phyloP scores from a whole-genome alignment of 2,113 vertebrate species.

The Columbina picui region DNA sequence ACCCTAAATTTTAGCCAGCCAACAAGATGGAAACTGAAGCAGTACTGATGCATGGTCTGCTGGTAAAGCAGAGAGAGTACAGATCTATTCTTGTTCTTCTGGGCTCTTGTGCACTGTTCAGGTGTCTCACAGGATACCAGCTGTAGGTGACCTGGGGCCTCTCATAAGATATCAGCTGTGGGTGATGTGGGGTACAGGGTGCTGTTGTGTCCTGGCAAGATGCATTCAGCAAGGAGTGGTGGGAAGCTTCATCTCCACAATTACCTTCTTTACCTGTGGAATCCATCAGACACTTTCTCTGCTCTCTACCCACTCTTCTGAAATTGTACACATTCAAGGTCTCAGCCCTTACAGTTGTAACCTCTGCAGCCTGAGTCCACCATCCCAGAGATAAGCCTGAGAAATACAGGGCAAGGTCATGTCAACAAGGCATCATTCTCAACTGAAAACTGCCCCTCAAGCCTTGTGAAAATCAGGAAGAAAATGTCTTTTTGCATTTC shows the following conservation, averaged over 20 bases:
- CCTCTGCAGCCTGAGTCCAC: not conserved
- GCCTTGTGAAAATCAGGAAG: not conserved
- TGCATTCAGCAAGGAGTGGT: not conserved
- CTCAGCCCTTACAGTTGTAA: not conserved
- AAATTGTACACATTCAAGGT: not conserved
- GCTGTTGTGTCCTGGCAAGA: not conserved
- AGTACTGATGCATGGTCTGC: not conserved
- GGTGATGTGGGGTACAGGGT: not conserved
- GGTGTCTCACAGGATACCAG: too few species aligned
- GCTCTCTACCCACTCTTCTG: not conserved
- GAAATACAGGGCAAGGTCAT: not conserved
- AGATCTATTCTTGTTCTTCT: rapidly evolving
- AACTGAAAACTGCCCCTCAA: not conserved
- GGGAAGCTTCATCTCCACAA: not conserved
- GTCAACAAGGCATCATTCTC: not conserved
- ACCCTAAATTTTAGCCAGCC: not conserved
- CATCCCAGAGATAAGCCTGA: not conserved
- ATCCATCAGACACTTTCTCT: not conserved
- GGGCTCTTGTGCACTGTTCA: not conserved
- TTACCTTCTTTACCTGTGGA: not conserved
- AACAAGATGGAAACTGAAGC: not conserved
- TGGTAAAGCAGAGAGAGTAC: not conserved
- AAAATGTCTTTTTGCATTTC: not conserved
- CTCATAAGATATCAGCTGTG: too few species aligned
- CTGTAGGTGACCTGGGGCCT: not conserved